Conservation (phyloP, 2,797 vertebrate genomes). For the Crenuchus spilurus region DNA sequence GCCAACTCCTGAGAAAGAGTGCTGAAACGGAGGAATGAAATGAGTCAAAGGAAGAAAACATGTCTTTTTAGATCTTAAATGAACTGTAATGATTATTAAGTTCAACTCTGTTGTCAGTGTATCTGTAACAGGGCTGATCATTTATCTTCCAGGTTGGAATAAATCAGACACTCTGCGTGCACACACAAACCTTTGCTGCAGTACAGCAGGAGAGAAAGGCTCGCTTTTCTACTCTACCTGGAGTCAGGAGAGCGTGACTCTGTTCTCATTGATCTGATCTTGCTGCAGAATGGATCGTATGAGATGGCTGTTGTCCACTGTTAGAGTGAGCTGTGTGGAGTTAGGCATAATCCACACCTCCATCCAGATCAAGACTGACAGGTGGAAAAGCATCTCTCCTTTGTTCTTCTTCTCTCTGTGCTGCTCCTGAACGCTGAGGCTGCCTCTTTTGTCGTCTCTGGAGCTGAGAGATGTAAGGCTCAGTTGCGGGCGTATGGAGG, state of each 20-base stretch:
- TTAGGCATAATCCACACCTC: conserved; percentile 9
- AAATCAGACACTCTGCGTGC: neutral
- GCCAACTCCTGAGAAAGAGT: neutral
- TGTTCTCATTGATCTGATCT: neutral
- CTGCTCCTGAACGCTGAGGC: conserved; percentile 20
- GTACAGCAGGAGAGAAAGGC: neutral
- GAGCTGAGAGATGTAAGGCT: conserved; percentile 13
- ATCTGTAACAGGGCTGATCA: too few species aligned
- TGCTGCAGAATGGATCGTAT: neutral
- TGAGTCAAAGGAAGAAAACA: too few species aligned
- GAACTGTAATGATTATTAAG: too few species aligned
- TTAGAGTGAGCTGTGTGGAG: conserved; percentile 8
- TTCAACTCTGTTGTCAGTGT: neutral
- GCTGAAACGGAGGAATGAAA: neutral
- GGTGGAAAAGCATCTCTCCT: conserved; percentile 21
- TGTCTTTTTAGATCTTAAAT: conserved; percentile 5
- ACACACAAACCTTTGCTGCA: neutral
- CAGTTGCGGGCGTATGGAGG: conserved; percentile 34
- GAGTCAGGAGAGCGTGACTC: neutral
- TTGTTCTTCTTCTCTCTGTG: conserved; percentile 34
- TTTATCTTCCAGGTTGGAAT: neutral
- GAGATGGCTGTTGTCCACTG: conserved; percentile 19
- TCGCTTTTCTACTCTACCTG: neutral
- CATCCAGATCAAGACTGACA: conserved; percentile 36
- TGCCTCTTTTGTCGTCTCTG: conserved; percentile 12